Evolutionary conservation across 1,140 invertebrate genomes (phyloP).

Genomic region (Tachypleus tridentatus): DNA sequence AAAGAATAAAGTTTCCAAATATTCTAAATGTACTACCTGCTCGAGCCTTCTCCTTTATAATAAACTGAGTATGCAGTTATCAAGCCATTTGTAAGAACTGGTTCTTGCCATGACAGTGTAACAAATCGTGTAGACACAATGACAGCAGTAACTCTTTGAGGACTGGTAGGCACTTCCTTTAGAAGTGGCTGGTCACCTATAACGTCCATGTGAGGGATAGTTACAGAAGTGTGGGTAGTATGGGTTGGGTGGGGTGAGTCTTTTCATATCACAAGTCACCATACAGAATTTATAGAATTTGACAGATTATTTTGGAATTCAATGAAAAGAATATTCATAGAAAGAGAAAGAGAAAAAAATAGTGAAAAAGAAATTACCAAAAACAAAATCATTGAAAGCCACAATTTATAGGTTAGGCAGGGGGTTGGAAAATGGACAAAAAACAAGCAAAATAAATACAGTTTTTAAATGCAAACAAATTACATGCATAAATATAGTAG

Average conservation of each 20-base stretch:
- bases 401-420: too few relatives aligned
- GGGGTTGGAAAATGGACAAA: too few relatives aligned
- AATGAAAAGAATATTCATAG: too few relatives aligned
- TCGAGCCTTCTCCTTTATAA: conserved; percentile 63
- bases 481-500: too few relatives aligned
- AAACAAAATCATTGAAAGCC: too few relatives aligned
- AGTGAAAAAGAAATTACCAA: too few relatives aligned
- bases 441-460: too few relatives aligned
- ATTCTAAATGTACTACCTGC: conserved; percentile 42
- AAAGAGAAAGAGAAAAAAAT: too few relatives aligned
- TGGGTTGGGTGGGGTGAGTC: conserved; percentile 17
- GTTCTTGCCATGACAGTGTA: conserved; percentile 67
- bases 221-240: conserved; percentile 20
- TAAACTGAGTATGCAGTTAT: conserved; percentile 63
- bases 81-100: conserved; percentile 47
- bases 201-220: conserved; percentile 11
- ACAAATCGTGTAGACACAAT: conserved; percentile 68
- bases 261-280: not conserved
- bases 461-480: too few relatives aligned
- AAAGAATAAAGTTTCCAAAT: too few relatives aligned
- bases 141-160: conserved; percentile 56
- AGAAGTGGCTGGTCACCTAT: conserved; percentile 22
- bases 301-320: too few relatives aligned
- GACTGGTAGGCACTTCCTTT: conserved; percentile 46
- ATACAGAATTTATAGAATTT: too few relatives aligned